Conservation (phyloP, 2,888 invertebrate genomes). For the Patella ulyssiponensis region DNA sequence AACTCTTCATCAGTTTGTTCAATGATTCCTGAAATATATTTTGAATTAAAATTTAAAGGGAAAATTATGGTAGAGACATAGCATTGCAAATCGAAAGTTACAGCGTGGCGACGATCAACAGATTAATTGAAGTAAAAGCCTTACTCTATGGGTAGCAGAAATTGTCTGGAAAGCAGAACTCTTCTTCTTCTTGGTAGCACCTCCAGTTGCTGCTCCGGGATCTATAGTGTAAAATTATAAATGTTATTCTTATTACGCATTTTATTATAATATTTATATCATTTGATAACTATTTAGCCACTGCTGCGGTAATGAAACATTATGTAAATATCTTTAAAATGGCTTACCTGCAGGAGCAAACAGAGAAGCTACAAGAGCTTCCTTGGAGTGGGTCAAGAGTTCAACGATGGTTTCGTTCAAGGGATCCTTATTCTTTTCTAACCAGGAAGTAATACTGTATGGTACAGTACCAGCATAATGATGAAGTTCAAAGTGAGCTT, state of each 20-base stretch:
- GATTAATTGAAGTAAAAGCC: neutral
- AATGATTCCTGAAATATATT: constrained; percentile 70
- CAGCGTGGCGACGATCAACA: too few relatives aligned
- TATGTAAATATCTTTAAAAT: too few relatives aligned
- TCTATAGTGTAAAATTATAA: neutral
- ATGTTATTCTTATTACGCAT: too few relatives aligned
- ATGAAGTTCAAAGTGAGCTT: constrained; percentile 97
- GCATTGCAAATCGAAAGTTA: too few relatives aligned
- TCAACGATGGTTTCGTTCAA: constrained; percentile 99
- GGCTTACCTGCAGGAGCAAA: constrained; percentile 26
- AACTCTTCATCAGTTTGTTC: constrained; percentile 92
- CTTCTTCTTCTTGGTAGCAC: constrained; percentile 90
- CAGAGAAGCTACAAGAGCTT: constrained; percentile 50
- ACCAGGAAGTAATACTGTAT: constrained; percentile 98
- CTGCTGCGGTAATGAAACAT: too few relatives aligned
- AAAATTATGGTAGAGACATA: too few relatives aligned
- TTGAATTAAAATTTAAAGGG: too few relatives aligned
- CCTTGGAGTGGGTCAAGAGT: constrained; percentile 86
- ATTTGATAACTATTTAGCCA: too few relatives aligned
- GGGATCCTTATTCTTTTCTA: constrained; percentile 99
- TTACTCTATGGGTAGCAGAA: constrained; percentile 94
- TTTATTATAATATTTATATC: too few relatives aligned
- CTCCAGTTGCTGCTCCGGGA: constrained; percentile 8
- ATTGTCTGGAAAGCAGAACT: constrained; percentile 98
- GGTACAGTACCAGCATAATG: constrained; percentile 99